phyloP scores from a whole-genome alignment of 2,888 invertebrate genomes.

The Rotaria socialis region DNA sequence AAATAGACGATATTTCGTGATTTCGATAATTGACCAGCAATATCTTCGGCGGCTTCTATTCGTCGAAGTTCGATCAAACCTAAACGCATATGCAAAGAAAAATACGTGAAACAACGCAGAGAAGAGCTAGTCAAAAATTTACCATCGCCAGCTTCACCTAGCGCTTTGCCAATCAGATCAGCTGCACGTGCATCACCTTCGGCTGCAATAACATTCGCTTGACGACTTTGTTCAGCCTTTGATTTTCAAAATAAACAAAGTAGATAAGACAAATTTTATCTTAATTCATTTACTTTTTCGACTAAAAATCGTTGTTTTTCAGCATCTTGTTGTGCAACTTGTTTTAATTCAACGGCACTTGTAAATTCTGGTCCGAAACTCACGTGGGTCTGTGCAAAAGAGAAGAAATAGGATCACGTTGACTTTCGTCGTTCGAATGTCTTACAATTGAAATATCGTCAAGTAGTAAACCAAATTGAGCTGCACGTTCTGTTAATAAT shows the following conservation, averaged over 20 bases:
- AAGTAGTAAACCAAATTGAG: slow-evolving; percentile 88
- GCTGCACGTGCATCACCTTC: slow-evolving; percentile 98
- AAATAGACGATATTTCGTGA: slow-evolving; percentile 91
- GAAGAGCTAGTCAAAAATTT: background rate
- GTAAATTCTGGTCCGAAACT: slow-evolving; percentile 99
- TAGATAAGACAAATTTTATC: background rate
- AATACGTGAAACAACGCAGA: too few species aligned
- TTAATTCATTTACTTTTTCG: slow-evolving; percentile 68
- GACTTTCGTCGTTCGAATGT: slow-evolving; percentile 51
- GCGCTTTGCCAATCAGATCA: slow-evolving; percentile 81
- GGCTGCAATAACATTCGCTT: slow-evolving; percentile 84
- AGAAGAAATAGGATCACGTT: background rate
- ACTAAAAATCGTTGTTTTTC: slow-evolving; percentile 96
- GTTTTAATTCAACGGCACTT: slow-evolving; percentile 95
- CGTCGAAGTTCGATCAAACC: slow-evolving; percentile 93
- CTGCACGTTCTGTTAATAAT: slow-evolving; percentile 81
- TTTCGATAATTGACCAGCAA: slow-evolving; percentile 87
- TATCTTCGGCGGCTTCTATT: slow-evolving; percentile 98
- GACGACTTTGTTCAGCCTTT: slow-evolving; percentile 91
- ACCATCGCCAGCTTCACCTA: slow-evolving; percentile 81
- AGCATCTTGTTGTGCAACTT: slow-evolving; percentile 98
- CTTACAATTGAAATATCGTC: slow-evolving; percentile 92
- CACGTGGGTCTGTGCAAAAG: slow-evolving; percentile 75
- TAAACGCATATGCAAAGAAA: background rate
- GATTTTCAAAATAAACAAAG: background rate